Evolutionary conservation across 2,113 vertebrate genomes (phyloP).

Genomic region (Corynorhinus townsendii): DNA sequence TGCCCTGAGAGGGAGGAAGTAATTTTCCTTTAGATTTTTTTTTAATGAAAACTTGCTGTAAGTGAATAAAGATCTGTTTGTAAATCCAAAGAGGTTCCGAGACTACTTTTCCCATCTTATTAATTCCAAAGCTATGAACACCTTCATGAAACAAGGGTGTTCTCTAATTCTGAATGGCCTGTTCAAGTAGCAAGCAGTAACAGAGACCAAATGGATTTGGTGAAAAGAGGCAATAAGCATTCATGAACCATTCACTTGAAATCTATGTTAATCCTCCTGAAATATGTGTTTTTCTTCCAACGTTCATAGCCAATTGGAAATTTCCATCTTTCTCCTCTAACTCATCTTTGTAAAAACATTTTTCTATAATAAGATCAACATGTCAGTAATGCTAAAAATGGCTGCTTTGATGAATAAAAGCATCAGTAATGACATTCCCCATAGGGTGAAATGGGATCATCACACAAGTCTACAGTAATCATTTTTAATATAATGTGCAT

Average conservation of each 20-base stretch:
- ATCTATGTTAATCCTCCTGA: background rate
- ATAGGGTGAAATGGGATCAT: background rate
- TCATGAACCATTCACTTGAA: background rate
- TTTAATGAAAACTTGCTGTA: background rate
- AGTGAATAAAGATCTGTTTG: background rate
- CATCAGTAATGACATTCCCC: background rate
- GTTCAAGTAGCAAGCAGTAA: background rate
- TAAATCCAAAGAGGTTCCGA: background rate
- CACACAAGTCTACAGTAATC: background rate
- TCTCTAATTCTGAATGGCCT: background rate
- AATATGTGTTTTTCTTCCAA: background rate
- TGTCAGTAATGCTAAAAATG: background rate
- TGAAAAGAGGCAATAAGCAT: background rate
- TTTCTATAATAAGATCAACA: background rate
- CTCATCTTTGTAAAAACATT: background rate
- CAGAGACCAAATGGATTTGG: background rate
- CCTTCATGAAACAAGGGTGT: background rate
- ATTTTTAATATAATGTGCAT: background rate
- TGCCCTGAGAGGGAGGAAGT: background rate
- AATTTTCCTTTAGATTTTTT: background rate
- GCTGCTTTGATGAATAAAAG: background rate
- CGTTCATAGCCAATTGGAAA: background rate
- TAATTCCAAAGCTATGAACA: background rate
- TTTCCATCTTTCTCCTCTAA: conserved; percentile 16
- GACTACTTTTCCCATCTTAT: background rate